Base-by-base conservation (phyloP, 2,888 invertebrate species). In the Unio delphinus region DNA sequence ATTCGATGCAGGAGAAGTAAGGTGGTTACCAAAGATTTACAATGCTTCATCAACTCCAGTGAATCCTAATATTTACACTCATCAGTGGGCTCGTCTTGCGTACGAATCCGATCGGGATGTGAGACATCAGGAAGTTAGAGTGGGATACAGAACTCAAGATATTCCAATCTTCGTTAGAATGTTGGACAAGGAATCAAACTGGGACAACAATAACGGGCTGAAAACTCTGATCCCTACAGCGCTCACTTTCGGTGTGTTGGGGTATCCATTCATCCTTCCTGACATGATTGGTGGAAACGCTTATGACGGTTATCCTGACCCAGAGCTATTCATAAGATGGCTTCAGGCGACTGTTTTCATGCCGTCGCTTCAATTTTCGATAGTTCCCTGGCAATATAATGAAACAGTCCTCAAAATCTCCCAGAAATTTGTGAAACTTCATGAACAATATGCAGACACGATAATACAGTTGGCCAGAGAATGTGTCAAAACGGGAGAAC, bases 231-330 rank as follows among this genome's bases (percentile, higher is more conserved):
- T 98, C 80, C 96, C 97, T 0, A 95, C 95, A 0, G 94, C 96
- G 71, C 90, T 87, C n/a, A 82, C 85, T 17, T 85, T 86, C 64
- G 85, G 87, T 15, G 59, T 88, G 26, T 76, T 87, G 28, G 88
- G 98, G 0, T 97, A 95, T 89, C 93, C 94, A 0, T 97, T 97
- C 83, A 93, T 97, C 60, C 94, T 98, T 92, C 96, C 97, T 0
- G 97, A 98, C 0, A 95, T 97, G n/a, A 96, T 87, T 59, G 88
- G 88, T 26, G 88, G 88, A 18, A 88, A 88, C 70, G 88, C 86
- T 7, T 87, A 86, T 67, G 74, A 81, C 17, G 78, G 78, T 20
- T 70, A 74, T 8, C 83, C 86, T 30, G 83, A 84, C 11, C 76
- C 80, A 34, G 90, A 91, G 75, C 84, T 91, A 5, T 94, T 94